Evolutionary conservation across 23 tunicate species (phyloP).

Genomic region (Trididemnum clinides): DNA sequence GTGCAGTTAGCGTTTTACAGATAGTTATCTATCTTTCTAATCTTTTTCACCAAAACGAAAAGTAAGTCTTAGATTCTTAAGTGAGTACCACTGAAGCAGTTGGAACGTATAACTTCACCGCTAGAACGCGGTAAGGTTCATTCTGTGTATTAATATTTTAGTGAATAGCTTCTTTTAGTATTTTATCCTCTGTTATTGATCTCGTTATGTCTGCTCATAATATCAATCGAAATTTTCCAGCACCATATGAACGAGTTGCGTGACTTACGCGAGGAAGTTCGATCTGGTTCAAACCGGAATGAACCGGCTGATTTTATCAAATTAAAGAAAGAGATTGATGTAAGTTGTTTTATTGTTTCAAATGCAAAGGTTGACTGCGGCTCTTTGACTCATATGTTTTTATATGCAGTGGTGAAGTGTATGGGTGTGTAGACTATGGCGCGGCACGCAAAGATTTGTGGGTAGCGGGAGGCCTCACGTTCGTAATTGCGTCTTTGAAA

Average conservation of each 20-base stretch:
- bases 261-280: constrained; percentile 13
- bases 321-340: constrained; percentile 25
- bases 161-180: not conserved
- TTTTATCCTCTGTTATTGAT: not conserved
- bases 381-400: too few species aligned
- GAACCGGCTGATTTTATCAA: constrained; percentile 7
- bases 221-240: constrained; percentile 17
- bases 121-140: not conserved
- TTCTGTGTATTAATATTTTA: not conserved
- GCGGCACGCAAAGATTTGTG: not conserved
- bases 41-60: too few species aligned
- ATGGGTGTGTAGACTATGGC: not conserved
- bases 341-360: too few species aligned
- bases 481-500: not conserved
- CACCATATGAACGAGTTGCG: constrained; percentile 34
- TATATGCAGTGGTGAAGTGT: not conserved
- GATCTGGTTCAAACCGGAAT: constrained; percentile 36
- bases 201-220: too few species aligned
- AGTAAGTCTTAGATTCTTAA: too few species aligned
- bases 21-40: too few species aligned
- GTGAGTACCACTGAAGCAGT: too few species aligned
- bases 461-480: not conserved
- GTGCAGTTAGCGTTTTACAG: too few species aligned
- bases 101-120: too few species aligned
- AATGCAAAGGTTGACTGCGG: too few species aligned